phyloP scores from a whole-genome alignment of 2,797 vertebrate genomes.

The Chaunax sp. region DNA sequence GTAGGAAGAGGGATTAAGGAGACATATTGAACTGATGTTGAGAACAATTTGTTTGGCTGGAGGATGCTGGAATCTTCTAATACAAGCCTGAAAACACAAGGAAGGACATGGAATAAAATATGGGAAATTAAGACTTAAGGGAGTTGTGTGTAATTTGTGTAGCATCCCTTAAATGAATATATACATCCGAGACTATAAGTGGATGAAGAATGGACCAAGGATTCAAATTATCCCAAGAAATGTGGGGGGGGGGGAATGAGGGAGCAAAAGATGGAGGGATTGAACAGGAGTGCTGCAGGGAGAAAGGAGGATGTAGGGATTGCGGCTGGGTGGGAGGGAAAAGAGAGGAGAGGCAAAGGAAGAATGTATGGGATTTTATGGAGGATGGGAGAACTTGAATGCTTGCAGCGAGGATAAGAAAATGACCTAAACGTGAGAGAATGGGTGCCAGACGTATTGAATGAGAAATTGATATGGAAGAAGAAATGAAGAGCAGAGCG shows the following conservation, averaged over 20 bases:
- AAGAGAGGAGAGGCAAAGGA: slow-evolving; percentile 47
- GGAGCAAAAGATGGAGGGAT: slow-evolving; percentile 55
- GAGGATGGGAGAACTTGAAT: slow-evolving; percentile 58
- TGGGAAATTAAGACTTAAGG: slow-evolving; percentile 14
- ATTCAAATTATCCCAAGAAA: slow-evolving; percentile 40
- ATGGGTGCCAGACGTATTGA: slow-evolving; percentile 63
- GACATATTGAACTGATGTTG: neutral
- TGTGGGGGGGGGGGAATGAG: slow-evolving; percentile 4
- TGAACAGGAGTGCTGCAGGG: slow-evolving; percentile 29
- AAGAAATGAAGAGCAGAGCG: slow-evolving; percentile 40
- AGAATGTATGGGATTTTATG: slow-evolving; percentile 62
- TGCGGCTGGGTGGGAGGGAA: slow-evolving; percentile 29
- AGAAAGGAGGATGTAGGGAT: slow-evolving; percentile 25
- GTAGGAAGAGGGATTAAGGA: neutral
- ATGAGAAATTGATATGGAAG: slow-evolving; percentile 60
- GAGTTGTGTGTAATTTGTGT: slow-evolving; percentile 3
- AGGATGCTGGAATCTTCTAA: neutral
- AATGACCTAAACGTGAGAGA: slow-evolving; percentile 61
- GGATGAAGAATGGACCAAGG: slow-evolving; percentile 23
- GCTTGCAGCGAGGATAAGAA: slow-evolving; percentile 70
- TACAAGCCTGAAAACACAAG: slow-evolving; percentile 7
- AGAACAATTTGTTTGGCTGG: neutral
- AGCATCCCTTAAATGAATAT: slow-evolving; percentile 15
- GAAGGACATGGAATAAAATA: slow-evolving; percentile 13
- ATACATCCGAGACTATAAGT: slow-evolving; percentile 20